These are phyloP conservation scores for Dorcus hopei DNA, from an alignment of 2,888 invertebrate genomes.

Conservation along the genomic window DNA sequence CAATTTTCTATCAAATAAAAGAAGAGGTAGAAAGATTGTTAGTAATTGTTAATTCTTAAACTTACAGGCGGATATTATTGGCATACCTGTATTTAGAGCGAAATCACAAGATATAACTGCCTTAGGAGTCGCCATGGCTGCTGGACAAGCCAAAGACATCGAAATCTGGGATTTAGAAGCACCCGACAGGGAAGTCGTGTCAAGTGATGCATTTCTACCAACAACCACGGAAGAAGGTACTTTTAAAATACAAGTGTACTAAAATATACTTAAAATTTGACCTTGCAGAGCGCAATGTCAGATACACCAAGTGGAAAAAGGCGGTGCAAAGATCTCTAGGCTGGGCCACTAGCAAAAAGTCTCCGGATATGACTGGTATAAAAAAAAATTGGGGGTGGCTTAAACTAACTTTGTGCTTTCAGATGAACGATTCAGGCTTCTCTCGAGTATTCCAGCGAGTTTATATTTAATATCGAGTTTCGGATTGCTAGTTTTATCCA, in stretches of 20 bases:
- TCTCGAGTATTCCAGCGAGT: slow-evolving; percentile 77
- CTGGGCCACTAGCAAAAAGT: slow-evolving; percentile 78
- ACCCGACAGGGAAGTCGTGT: slow-evolving; percentile 57
- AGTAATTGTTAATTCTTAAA: background rate
- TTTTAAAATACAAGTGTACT: background rate
- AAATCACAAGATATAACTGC: slow-evolving; percentile 87
- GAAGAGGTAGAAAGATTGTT: background rate
- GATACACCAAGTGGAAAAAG: slow-evolving; percentile 92
- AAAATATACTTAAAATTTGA: background rate
- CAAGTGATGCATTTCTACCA: slow-evolving; percentile 76
- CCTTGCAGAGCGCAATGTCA: slow-evolving; percentile 63
- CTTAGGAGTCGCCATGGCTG: slow-evolving; percentile 90
- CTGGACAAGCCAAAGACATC: slow-evolving; percentile 68
- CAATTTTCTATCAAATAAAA: background rate
- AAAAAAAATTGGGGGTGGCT: background rate
- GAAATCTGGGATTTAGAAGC: slow-evolving; percentile 66
- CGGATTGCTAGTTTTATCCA: slow-evolving; percentile 57
- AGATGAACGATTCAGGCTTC: slow-evolving; percentile 74
- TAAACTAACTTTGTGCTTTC: slow-evolving; percentile 27
- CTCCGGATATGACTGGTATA: slow-evolving; percentile 73
- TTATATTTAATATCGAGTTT: slow-evolving; percentile 73
- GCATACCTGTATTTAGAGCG: slow-evolving; percentile 86
- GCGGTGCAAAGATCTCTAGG: slow-evolving; percentile 89
- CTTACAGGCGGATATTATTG: slow-evolving; percentile 76
- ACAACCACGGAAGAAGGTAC: slow-evolving; percentile 74